A percentile compares a stretch with the other conserved stretches of the same genome.
phyloP scores from a whole-genome alignment of 1,140 invertebrate species.

The Hyles vespertilio region DNA sequence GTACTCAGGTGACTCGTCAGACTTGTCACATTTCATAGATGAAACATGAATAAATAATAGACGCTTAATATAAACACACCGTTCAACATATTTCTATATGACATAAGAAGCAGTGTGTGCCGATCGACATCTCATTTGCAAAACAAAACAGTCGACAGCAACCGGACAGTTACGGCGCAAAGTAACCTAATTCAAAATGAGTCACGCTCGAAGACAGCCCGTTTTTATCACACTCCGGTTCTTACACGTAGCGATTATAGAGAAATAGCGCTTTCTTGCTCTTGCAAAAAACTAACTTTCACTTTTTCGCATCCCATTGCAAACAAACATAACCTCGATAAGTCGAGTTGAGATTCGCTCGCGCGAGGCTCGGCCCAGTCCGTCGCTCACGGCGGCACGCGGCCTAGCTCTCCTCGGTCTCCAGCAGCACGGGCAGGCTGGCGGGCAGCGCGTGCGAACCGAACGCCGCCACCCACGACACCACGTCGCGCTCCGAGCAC shows the following conservation, averaged over 20 bases:
- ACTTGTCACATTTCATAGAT: no score
- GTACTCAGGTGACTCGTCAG: no score
- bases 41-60: no score
- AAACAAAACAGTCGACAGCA: slow-evolving; percentile 11
- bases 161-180: slow-evolving; percentile 15
- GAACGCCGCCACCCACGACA: slow-evolving; percentile 80
- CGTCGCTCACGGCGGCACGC: slow-evolving; percentile 17
- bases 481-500: slow-evolving; percentile 77
- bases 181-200: slow-evolving; percentile 21
- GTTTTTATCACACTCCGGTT: slow-evolving; percentile 16
- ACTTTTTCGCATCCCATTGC: slow-evolving; percentile 66
- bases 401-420: slow-evolving; percentile 77
- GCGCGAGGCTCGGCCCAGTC: slow-evolving; percentile 24
- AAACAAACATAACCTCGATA: slow-evolving; percentile 60
- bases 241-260: slow-evolving; percentile 3
- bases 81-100: no score
- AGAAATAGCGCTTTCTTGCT: slow-evolving; percentile 43
- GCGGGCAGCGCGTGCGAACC: slow-evolving; percentile 71
- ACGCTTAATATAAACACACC: no score
- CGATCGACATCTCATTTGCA: slow-evolving; percentile 12
- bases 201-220: slow-evolving; percentile 15
- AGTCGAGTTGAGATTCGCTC: slow-evolving; percentile 29
- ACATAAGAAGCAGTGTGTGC: no score
- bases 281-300: slow-evolving; percentile 64
- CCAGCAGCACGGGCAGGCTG: slow-evolving; percentile 79